These are phyloP conservation scores for Rhogogaster chlorosoma DNA, from an alignment of 2,888 invertebrate genomes.

Conservation along the genomic window DNA sequence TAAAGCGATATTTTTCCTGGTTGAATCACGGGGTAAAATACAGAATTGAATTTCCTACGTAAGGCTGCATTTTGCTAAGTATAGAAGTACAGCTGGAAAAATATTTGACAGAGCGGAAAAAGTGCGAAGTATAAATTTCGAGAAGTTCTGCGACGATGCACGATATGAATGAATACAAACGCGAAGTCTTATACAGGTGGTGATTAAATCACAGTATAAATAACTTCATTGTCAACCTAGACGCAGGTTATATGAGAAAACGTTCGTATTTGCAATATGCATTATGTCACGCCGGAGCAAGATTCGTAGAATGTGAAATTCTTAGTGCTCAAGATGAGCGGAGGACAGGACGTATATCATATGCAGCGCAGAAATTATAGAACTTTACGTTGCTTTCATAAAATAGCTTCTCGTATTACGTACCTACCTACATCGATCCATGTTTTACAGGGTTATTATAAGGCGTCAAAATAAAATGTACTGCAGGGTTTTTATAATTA, in stretches of 20 bases:
- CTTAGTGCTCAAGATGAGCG: background rate
- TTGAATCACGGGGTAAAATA: background rate
- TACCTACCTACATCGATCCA: background rate
- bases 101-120: background rate
- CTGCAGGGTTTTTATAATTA: background rate
- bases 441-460: background rate
- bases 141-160: background rate
- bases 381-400: background rate
- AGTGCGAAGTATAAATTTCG: background rate
- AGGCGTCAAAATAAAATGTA: background rate
- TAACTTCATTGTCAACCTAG: background rate
- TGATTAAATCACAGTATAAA: background rate
- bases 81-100: background rate
- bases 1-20: background rate
- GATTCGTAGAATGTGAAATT: constrained; percentile 7
- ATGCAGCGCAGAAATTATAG: background rate
- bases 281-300: background rate
- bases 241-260: background rate
- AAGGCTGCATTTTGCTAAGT: background rate
- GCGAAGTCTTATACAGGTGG: background rate
- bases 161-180: background rate
- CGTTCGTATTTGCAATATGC: background rate
- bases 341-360: background rate
- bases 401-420: background rate
- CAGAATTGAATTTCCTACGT: background rate